phyloP scores from a whole-genome alignment of 2,113 vertebrate species.

The Narcine bancroftii region DNA sequence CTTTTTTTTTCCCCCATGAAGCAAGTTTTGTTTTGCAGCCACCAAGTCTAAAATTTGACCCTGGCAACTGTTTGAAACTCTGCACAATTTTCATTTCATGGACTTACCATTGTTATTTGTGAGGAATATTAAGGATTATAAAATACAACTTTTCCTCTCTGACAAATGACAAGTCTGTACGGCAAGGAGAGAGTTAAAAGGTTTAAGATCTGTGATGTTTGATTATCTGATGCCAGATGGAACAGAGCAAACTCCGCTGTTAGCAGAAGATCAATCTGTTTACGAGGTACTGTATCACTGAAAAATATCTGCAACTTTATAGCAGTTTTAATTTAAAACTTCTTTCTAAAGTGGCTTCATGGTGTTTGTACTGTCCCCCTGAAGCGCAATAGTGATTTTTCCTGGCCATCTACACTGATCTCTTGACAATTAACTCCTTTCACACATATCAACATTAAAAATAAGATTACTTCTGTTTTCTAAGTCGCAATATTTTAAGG shows the following conservation, averaged over 20 bases:
- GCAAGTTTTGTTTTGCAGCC: no score
- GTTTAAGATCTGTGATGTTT: not conserved
- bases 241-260: not conserved
- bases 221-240: not conserved
- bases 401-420: not conserved
- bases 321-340: not conserved
- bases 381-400: not conserved
- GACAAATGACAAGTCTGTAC: not conserved
- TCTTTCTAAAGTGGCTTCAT: conserved; percentile 2
- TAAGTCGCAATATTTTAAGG: no score
- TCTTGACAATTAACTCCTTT: not conserved
- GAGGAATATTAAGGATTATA: no score
- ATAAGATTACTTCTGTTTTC: not conserved
- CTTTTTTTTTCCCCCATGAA: no score
- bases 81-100: no score
- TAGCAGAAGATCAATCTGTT: conserved; percentile 5
- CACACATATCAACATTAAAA: not conserved
- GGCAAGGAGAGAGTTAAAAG: not conserved
- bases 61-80: no score
- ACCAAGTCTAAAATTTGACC: no score
- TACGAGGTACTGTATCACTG: not conserved
- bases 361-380: not conserved
- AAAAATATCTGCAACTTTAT: not conserved
- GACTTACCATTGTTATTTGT: not conserved
- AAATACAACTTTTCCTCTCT: no score